Percentiles rank a stretch among this genome's conserved stretches.
Evolutionary conservation across 2,113 vertebrate species (phyloP).

Genomic region (Zapornia atra): DNA sequence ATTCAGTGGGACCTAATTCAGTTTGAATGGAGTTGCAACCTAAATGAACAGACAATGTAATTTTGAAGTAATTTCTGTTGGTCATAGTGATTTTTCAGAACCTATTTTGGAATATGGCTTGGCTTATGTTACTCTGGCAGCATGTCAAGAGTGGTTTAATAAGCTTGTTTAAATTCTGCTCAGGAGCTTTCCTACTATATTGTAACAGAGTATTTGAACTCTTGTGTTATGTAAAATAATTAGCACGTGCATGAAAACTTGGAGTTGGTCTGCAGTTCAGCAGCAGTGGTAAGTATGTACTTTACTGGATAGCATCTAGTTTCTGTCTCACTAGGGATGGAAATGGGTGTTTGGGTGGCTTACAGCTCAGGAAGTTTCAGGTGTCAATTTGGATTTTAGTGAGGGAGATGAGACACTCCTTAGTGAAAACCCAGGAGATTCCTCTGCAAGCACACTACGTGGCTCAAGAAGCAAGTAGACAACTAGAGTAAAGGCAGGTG

Average conservation of each 20-base stretch:
- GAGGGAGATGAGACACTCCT: background rate
- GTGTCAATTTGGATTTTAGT: background rate
- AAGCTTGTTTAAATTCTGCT: background rate
- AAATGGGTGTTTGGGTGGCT: background rate
- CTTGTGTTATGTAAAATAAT: background rate
- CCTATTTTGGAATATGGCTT: background rate
- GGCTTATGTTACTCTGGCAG: background rate
- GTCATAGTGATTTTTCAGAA: background rate
- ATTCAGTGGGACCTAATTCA: background rate
- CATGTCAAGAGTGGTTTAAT: background rate
- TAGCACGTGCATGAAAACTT: background rate
- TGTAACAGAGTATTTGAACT: background rate
- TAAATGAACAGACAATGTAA: background rate
- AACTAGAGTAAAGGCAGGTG: background rate
- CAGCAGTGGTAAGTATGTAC: background rate
- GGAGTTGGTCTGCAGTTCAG: background rate
- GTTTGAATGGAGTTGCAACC: background rate
- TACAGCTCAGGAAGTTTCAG: background rate
- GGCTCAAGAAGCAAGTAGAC: background rate
- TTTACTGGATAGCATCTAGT: background rate
- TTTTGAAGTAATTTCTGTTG: background rate
- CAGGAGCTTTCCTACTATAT: background rate
- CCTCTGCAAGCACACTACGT: accelerated
- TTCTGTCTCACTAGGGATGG: background rate
- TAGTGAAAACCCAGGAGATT: background rate